Evolutionary conservation across 2,113 vertebrate genomes (phyloP).

Genomic region (Menidia beryllina): DNA sequence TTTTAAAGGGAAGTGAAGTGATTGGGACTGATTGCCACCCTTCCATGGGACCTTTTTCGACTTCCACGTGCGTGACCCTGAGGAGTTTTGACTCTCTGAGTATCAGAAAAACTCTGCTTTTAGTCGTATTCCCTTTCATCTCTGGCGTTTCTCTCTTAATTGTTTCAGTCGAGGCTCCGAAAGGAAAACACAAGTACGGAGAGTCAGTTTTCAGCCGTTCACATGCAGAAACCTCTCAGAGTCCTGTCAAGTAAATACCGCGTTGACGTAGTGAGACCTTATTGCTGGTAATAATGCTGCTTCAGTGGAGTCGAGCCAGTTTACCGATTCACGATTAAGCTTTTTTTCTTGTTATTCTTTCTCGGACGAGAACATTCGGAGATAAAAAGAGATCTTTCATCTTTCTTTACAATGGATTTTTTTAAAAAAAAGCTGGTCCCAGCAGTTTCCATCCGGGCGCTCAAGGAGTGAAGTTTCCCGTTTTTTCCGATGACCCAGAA

Average conservation of each 20-base stretch:
- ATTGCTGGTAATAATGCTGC: conserved; percentile 3
- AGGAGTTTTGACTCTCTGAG: conserved; percentile 7
- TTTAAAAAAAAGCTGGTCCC: conserved; percentile 9
- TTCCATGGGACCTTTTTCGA: conserved; percentile 5
- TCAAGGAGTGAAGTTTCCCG: conserved; percentile 44
- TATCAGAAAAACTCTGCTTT: neutral
- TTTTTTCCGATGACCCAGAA: conserved; percentile 68
- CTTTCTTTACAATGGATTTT: conserved; percentile 18
- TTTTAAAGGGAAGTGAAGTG: neutral
- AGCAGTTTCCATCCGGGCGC: conserved; percentile 15
- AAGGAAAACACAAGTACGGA: neutral
- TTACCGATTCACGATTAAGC: neutral
- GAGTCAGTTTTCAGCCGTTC: neutral
- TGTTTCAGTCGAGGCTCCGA: neutral
- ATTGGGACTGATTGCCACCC: neutral
- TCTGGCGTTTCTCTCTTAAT: conserved; percentile 2
- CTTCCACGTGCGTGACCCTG: neutral
- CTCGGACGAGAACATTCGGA: conserved; percentile 5
- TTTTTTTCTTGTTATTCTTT: neutral
- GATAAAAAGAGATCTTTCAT: conserved; percentile 5
- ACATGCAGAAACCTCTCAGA: conserved; percentile 3
- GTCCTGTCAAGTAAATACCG: neutral
- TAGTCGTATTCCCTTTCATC: conserved; percentile 1
- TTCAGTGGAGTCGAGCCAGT: neutral
- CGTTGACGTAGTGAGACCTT: neutral